Percentiles rank a stretch among this genome's conserved stretches.
Evolutionary conservation across 2,797 vertebrate genomes (phyloP).

Genomic region (Danio aesculapii): DNA sequence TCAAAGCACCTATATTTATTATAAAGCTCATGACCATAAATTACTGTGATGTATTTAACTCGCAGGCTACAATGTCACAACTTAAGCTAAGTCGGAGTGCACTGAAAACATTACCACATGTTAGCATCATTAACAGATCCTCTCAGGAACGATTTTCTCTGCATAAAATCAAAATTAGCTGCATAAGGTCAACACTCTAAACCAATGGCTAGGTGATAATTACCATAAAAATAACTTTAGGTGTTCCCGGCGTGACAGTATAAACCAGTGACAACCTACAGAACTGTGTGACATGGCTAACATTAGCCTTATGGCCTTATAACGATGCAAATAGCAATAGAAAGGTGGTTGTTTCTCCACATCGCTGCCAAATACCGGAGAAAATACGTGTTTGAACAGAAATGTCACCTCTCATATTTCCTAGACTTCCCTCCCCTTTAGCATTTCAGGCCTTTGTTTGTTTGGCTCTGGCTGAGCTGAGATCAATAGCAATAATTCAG

Average conservation of each 20-base stretch:
- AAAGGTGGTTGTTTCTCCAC: constrained; percentile 45
- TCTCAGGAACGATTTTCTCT: not conserved
- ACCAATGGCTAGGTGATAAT: constrained; percentile 21
- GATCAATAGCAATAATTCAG: constrained; percentile 93
- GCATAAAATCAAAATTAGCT: not conserved
- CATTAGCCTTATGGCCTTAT: constrained; percentile 84
- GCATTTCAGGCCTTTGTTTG: constrained; percentile 93
- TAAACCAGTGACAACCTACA: constrained; percentile 36
- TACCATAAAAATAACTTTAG: constrained; percentile 18
- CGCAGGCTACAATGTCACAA: not conserved
- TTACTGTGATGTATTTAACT: not conserved
- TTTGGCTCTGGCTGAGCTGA: constrained; percentile 89
- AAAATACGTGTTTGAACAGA: constrained; percentile 89
- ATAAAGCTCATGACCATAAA: not conserved
- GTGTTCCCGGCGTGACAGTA: not conserved
- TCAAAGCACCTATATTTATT: not conserved
- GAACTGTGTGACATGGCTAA: constrained; percentile 29
- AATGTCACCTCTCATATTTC: constrained; percentile 92
- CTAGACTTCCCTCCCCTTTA: constrained; percentile 67
- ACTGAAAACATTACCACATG: not conserved
- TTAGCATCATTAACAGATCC: not conserved
- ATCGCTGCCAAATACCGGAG: constrained; percentile 87
- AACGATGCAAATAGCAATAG: constrained; percentile 81
- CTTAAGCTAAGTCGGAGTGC: not conserved
- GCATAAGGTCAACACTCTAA: not conserved